Evolutionary conservation across 2,113 vertebrate genomes (phyloP).

Genomic region (Petrocephalus microphthalmus): DNA sequence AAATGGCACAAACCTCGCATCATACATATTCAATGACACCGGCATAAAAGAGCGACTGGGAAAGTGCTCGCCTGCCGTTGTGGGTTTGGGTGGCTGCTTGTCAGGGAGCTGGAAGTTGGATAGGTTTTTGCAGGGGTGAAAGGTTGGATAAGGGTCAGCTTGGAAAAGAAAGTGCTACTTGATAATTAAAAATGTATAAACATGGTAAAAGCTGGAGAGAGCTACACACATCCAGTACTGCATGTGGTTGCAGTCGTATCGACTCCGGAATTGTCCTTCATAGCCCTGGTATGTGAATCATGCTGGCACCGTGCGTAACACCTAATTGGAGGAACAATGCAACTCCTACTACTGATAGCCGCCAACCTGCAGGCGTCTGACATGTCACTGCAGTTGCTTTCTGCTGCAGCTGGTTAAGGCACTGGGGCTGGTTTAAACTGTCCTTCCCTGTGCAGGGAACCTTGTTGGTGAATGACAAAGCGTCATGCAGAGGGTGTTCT

Average conservation of each 20-base stretch:
- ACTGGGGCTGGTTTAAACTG: background rate
- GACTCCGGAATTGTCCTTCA: background rate
- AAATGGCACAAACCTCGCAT: conserved; percentile 10
- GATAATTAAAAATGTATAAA: background rate
- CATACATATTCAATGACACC: conserved; percentile 2
- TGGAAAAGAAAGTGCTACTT: background rate
- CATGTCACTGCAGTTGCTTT: background rate
- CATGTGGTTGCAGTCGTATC: background rate
- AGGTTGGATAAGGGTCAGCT: background rate
- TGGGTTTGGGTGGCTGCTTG: background rate
- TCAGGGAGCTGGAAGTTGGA: conserved; percentile 11
- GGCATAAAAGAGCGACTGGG: background rate
- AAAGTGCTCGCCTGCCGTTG: background rate
- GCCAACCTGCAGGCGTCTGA: background rate
- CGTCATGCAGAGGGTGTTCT: background rate
- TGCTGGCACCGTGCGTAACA: background rate
- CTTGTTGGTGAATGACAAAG: background rate
- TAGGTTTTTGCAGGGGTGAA: background rate
- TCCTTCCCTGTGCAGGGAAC: background rate
- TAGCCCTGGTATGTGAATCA: background rate
- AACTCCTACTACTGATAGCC: background rate
- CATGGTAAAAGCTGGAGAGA: background rate
- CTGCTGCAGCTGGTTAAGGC: background rate
- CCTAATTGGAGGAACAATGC: background rate
- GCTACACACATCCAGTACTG: background rate